Evolutionary conservation across 2,113 vertebrate genomes (phyloP), one percentile per base, ranked within the genome.

Genomic region (Oceanites oceanicus): DNA sequence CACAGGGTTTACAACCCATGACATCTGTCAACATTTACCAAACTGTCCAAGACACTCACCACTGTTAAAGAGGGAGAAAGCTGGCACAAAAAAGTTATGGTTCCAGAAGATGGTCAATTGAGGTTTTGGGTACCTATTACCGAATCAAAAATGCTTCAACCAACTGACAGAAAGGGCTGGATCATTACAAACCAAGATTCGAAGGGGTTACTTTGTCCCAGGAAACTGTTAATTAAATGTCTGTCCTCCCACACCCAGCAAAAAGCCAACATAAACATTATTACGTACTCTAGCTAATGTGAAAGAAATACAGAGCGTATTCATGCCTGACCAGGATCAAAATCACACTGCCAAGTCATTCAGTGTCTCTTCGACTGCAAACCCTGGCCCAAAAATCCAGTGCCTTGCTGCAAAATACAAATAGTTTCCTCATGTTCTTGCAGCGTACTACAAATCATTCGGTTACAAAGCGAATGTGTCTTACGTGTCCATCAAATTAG

Each of bases 231-330:
- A 94, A 96, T 96, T 92, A 94, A 56, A 20, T 61, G 62, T 49
- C 86, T 49, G 40, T 76, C 62, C 86, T 96, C 90, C 87, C 49
- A 96, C 94, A 93, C 19, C 70, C 87, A 88, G 70, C 34, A 79
- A 92, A 95, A 94, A 76, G 92, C 93, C 93, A 95, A 90, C 36
- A 68, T 61, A 96, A 96, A 96, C 92, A 91, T 61, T 90, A 90
- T 87, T 91, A 87, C 70, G 32, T 65, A 88, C 62, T 83, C 78
- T 15, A 76, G 66, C 73, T 90, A 76, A 85, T 2, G 36, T 87
- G 56, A 79, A 90, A 79, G 75, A 87, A 95, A 79, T 81, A 92
- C 38, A 87, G 38, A 81, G 23, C 1, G 0, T n/a, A 82, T 82
- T 92, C 77, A 78, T 68, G 92, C 49, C 77, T 90, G 90, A 85